A percentile compares a stretch with the other conserved stretches of the same genome.
These are phyloP conservation scores for Oncorhynchus kisutch DNA, from an alignment of 2,113 vertebrate species.

Conservation along the genomic window DNA sequence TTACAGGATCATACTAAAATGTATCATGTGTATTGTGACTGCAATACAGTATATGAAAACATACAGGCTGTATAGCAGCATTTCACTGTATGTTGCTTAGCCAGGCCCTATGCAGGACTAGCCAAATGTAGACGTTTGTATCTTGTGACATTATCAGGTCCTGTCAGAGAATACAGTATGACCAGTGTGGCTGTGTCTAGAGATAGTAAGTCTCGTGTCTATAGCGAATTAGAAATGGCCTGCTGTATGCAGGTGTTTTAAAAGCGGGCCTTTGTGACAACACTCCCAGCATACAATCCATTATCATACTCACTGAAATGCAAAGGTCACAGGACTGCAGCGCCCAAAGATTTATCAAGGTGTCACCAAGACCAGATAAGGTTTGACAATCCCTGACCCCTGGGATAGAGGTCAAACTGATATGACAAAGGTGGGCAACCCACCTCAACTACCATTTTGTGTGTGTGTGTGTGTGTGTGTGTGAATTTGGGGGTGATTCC, in stretches of 20 bases:
- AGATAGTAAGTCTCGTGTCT: background rate
- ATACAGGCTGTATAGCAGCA: too few relatives aligned
- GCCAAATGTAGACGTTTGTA: background rate
- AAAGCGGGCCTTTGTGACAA: background rate
- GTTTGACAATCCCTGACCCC: background rate
- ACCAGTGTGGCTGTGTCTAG: background rate
- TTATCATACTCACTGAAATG: background rate
- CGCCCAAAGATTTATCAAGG: background rate
- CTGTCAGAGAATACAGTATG: background rate
- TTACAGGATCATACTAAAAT: too few relatives aligned
- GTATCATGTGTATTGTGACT: too few relatives aligned
- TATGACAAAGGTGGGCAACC: background rate
- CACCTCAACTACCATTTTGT: background rate
- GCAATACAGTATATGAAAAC: too few relatives aligned
- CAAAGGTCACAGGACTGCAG: background rate
- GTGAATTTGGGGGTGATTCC: too few relatives aligned
- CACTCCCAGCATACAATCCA: background rate
- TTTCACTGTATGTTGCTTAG: too few relatives aligned
- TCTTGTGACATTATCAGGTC: background rate
- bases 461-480: too few relatives aligned
- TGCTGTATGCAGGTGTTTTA: background rate
- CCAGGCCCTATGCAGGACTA: too few relatives aligned
- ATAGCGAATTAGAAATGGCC: background rate
- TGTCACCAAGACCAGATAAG: background rate
- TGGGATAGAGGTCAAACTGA: background rate